Evolutionary conservation across 2,888 invertebrate species (phyloP).

Genomic region (Alviniconcha strummeri): DNA sequence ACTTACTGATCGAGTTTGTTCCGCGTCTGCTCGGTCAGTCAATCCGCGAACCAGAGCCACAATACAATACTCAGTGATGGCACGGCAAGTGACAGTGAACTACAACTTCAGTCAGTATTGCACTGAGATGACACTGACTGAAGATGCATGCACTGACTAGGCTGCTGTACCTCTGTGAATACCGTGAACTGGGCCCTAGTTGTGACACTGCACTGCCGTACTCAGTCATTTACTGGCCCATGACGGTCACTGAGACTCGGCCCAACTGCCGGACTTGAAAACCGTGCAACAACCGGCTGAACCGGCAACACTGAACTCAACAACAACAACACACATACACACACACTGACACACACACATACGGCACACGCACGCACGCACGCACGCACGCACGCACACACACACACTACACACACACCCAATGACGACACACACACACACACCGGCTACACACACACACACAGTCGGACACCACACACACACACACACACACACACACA

Average conservation of each 20-base stretch:
- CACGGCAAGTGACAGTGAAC: too few species aligned
- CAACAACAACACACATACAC: not conserved
- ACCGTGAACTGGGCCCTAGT: not conserved
- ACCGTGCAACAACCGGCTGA: too few species aligned
- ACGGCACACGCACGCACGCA: not conserved
- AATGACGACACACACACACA: not conserved
- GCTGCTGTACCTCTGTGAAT: not conserved
- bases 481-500: not conserved
- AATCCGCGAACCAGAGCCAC: too few species aligned
- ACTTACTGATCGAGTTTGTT: too few species aligned
- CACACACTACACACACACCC: too few species aligned
- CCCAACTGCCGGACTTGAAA: not conserved
- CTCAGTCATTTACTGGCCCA: not conserved
- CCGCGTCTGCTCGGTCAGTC: too few species aligned
- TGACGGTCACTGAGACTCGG: not conserved
- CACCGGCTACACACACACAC: not conserved
- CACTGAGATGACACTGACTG: too few species aligned
- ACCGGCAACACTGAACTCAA: too few species aligned
- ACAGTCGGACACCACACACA: not conserved
- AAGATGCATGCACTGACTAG: too few species aligned
- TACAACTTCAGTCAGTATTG: too few species aligned
- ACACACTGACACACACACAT: slow-evolving; percentile 6
- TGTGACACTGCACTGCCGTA: not conserved
- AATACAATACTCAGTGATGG: too few species aligned
- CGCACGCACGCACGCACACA: slow-evolving; percentile 5